Evolutionary conservation across 2,797 vertebrate genomes (phyloP), one percentile per base, ranked within the genome.

Genomic region (Urosaurus nigricauda): DNA sequence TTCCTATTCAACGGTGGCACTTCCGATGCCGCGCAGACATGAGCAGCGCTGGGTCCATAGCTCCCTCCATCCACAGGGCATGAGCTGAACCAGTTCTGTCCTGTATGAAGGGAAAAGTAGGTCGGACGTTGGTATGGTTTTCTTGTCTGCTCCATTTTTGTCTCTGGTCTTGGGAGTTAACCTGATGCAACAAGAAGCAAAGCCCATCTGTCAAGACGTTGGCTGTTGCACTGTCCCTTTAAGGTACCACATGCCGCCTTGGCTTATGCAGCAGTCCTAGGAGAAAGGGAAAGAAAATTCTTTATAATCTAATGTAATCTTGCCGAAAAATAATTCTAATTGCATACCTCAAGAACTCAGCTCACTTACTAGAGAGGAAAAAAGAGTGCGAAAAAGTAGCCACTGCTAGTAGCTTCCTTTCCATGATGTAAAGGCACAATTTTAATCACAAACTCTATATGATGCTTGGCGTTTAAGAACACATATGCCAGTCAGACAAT

Each of bases 161-260:
- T 86, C 86, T 89, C 85, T 91, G 0, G 32, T 90, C 91, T 91
- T 82, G 56, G 60, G 87, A 83, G 89, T 92, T 87, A 82, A 0
- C 16, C 35, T 4, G 92, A 5, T 85, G 68, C 58, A 60, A 35
- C 47, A 53, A 65, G n/a, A 43, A 53, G 89, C 12, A 74, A 21
- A 83, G 37, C 87, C 71, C 90, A 40, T 40, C 74, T 89, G 98
- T 99, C 99, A 99, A 86, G 98, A 99, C 92, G 97, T 56, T 4
- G 79, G 47, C 21, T 89, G 88, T 12, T 89, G 98, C 37, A 98
- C 96, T 0, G 99, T 99, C 88, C 99, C 99, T 93, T 98, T 99
- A 89, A 99, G 98, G 93, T 99, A 99, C 99, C 99, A 99, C 98
- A 98, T 99, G 6, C 98, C 98, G 0, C 98, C 98, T 0, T 98